These are phyloP conservation scores for Pediacus dermestoides DNA, from an alignment of 2,888 invertebrate species.

Conservation along the genomic window DNA sequence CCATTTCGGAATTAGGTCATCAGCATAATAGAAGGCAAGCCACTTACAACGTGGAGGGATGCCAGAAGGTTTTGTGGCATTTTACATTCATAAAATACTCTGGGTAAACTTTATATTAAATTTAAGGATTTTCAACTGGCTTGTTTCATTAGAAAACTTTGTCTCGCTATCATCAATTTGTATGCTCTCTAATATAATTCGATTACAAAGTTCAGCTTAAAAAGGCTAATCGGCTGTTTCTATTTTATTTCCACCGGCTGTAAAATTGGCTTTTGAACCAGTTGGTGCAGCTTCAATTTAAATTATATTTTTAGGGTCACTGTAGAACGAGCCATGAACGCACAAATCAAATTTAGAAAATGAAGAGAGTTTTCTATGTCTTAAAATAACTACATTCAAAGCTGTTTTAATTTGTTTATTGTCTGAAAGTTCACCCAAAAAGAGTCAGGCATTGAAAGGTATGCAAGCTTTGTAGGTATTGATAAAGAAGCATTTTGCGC, in stretches of 20 bases:
- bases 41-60: slow-evolving; percentile 23
- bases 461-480: too few species aligned
- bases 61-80: slow-evolving; percentile 23
- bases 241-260: not conserved
- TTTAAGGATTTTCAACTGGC: slow-evolving; percentile 12
- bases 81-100: slow-evolving; percentile 19
- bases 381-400: too few species aligned
- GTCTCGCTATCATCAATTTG: slow-evolving; percentile 7
- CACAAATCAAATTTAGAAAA: too few species aligned
- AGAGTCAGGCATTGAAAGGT: too few species aligned
- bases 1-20: slow-evolving; percentile 24
- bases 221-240: slow-evolving; percentile 3
- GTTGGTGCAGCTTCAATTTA: too few species aligned
- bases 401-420: too few species aligned
- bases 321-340: too few species aligned
- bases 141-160: slow-evolving; percentile 12
- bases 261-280: too few species aligned
- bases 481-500: too few species aligned
- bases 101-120: slow-evolving; percentile 12
- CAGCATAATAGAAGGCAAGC: slow-evolving; percentile 20
- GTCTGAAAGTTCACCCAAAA: too few species aligned
- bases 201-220: slow-evolving; percentile 5
- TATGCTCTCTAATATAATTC: slow-evolving; percentile 3
- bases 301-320: too few species aligned
- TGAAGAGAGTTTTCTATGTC: too few species aligned